Base-by-base conservation (phyloP, 2,797 vertebrate species). In the Helicolenus hilgendorfi region DNA sequence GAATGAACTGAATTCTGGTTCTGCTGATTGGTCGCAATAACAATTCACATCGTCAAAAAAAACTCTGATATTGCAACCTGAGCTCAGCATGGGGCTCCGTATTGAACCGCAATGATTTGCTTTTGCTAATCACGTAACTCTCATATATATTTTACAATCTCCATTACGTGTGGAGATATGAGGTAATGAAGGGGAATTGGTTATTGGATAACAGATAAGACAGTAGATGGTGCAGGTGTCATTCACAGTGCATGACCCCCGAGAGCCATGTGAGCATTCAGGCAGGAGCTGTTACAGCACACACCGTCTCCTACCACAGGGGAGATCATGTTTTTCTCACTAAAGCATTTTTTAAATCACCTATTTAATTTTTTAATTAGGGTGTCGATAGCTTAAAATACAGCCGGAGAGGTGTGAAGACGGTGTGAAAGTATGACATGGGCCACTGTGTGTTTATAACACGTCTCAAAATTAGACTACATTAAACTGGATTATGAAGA, bases 201-300 rank as follows among this genome's bases (percentile, higher is more conserved):
- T 85, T 90, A 90, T 78, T 93, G 79, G 88, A 88, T 80, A 88
- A 89, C 59, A 82, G 89, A 94, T 88, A 92, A 85, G 62, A 70
- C 72, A 41, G 72, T 3, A 72, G 79, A 86, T 41, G 71, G 56
- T 58, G 65, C 35, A 67, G 84, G 79, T 92, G 92, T 88, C 81
- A 85, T 93, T 89, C 55, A 72, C 41, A 91, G 89, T 84, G 79
- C 90, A 88, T 68, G 79, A 88, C 81, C 89, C 67, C 64, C 1
- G 89, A 69, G 69, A 71, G 56, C 11, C 49, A 15, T 60, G 5
- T 64, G 60, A 38, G 76, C 53, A 45, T 72, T 74, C 62, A 11
- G 14, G 11, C 18, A 41, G 55, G n/a, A 74, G 60, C 72, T 70
- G 8, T 79, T 67, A 33, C 58, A 55, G n/a, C 7, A 58, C 14